phyloP scores from a whole-genome alignment of 2,888 invertebrate species.

The Drosophila paranaensis region DNA sequence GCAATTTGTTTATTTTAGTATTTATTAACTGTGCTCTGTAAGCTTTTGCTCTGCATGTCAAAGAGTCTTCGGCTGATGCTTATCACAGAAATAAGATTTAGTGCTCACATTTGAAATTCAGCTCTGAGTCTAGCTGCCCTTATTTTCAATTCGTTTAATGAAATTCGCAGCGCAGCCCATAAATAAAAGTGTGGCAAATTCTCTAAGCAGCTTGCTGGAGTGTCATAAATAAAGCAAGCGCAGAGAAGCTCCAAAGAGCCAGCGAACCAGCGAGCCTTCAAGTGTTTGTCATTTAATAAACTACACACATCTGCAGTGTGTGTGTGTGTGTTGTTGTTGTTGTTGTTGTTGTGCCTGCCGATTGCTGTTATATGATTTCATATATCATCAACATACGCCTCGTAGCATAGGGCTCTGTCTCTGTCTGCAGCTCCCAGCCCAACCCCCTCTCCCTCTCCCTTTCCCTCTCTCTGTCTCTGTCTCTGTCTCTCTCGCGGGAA shows the following conservation, averaged over 20 bases:
- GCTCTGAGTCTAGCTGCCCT: constrained; percentile 41
- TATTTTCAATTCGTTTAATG: constrained; percentile 49
- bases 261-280: constrained; percentile 29
- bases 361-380: constrained; percentile 80
- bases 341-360: constrained; percentile 58
- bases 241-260: not conserved
- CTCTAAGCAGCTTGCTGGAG: constrained; percentile 76
- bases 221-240: constrained; percentile 70
- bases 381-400: constrained; percentile 70
- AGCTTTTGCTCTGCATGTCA: constrained; percentile 1
- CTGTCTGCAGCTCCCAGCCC: not conserved
- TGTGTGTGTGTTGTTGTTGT: constrained; percentile 20
- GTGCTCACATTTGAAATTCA: not conserved
- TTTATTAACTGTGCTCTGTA: not conserved
- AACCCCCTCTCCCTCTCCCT: not conserved
- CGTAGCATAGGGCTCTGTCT: constrained; percentile 11
- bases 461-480: not conserved
- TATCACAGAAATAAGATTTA: constrained; percentile 2
- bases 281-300: constrained; percentile 79
- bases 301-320: constrained; percentile 57
- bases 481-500: not conserved
- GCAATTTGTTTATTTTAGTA: not conserved
- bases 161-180: constrained; percentile 46
- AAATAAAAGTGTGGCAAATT: constrained; percentile 78
- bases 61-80: not conserved